Percentiles rank a stretch among this genome's conserved stretches.
These are phyloP conservation scores for Agelastica alni DNA, from an alignment of 2,888 invertebrate species.

Conservation along the genomic window DNA sequence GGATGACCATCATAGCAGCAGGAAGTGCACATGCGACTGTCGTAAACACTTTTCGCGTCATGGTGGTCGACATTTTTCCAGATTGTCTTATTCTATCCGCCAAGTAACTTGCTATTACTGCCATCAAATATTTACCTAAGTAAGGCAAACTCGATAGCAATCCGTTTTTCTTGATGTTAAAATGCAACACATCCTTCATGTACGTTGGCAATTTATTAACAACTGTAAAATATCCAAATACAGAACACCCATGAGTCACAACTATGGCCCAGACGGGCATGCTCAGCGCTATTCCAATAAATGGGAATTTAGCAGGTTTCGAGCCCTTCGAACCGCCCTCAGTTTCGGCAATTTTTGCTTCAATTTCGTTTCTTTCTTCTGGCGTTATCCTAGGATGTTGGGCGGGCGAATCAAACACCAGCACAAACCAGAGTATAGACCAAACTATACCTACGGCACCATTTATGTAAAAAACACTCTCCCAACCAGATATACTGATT, in stretches of 20 bases:
- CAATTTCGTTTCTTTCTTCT: slow-evolving; percentile 69
- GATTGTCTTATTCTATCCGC: slow-evolving; percentile 73
- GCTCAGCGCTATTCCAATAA: slow-evolving; percentile 71
- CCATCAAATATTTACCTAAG: slow-evolving; percentile 83
- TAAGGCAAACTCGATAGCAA: slow-evolving; percentile 83
- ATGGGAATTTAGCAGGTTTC: slow-evolving; percentile 68
- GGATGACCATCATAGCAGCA: slow-evolving; percentile 73
- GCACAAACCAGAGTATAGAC: slow-evolving; percentile 80
- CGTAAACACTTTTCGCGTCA: slow-evolving; percentile 72
- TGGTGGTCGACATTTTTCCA: slow-evolving; percentile 73
- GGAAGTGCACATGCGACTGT: slow-evolving; percentile 67
- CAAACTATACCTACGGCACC: slow-evolving; percentile 76
- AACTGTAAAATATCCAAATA: slow-evolving; percentile 87
- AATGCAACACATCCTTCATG: slow-evolving; percentile 78
- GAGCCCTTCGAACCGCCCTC: slow-evolving; percentile 41
- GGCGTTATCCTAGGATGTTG: slow-evolving; percentile 79
- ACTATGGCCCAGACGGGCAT: slow-evolving; percentile 85
- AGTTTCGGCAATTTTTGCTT: slow-evolving; percentile 66
- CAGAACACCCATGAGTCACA: slow-evolving; percentile 79
- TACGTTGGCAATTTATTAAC: slow-evolving; percentile 86
- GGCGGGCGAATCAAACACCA: slow-evolving; percentile 80
- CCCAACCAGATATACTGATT: slow-evolving; percentile 82
- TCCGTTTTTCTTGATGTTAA: slow-evolving; percentile 84
- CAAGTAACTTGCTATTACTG: slow-evolving; percentile 71
- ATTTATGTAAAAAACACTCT: slow-evolving; percentile 81